Evolutionary conservation across 2,113 vertebrate genomes (phyloP).

Genomic region (Himantopus leucocephalus): DNA sequence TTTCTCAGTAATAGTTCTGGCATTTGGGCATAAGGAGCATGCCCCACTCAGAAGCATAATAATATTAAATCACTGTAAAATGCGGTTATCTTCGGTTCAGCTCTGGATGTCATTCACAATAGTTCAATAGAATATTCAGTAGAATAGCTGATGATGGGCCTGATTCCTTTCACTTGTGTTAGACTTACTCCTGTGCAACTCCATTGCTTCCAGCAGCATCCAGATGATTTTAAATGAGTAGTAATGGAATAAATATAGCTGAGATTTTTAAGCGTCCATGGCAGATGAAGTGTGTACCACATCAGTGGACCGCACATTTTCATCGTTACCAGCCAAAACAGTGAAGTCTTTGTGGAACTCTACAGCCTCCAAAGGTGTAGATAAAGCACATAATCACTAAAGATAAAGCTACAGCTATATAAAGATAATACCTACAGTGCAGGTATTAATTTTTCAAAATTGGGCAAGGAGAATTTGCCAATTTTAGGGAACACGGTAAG

Average conservation of each 20-base stretch:
- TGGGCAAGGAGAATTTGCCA: neutral
- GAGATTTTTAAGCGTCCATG: neutral
- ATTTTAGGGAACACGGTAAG: neutral
- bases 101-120: neutral
- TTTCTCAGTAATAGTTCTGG: conserved; percentile 8
- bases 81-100: neutral
- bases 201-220: neutral
- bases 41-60: neutral
- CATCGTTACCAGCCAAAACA: neutral
- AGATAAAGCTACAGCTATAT: neutral
- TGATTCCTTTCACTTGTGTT: neutral
- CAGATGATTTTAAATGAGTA: neutral
- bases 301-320: neutral
- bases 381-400: neutral
- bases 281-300: neutral
- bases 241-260: neutral
- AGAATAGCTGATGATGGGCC: neutral
- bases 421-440: neutral
- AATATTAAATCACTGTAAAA: conserved; percentile 25
- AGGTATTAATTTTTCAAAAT: neutral
- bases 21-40: neutral
- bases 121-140: conserved; percentile 19
- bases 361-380: neutral
- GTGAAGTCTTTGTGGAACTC: neutral
- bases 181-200: neutral